These are phyloP conservation scores for Mustela erminea DNA, from an alignment of 2,797 vertebrate genomes.

Conservation along the genomic window DNA sequence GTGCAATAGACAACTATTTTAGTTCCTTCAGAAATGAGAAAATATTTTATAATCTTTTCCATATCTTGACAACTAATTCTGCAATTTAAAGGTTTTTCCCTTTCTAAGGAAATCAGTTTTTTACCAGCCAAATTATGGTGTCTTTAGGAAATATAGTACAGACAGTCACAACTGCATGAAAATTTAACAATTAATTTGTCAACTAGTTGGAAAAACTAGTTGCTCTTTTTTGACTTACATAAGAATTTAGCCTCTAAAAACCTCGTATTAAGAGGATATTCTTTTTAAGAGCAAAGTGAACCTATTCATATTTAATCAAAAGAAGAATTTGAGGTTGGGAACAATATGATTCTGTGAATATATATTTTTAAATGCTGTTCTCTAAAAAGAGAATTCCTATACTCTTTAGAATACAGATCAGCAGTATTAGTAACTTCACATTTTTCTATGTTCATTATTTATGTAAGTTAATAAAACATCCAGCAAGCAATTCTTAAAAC, in stretches of 20 bases:
- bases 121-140: not conserved
- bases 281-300: constrained; percentile 46
- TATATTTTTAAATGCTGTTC: not conserved
- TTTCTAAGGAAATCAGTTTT: constrained; percentile 38
- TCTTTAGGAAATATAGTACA: not conserved
- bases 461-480: not conserved
- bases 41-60: constrained; percentile 44
- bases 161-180: not conserved
- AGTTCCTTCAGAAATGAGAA: not conserved
- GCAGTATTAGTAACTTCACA: not conserved
- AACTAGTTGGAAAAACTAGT: constrained; percentile 24
- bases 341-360: not conserved
- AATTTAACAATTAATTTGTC: constrained; percentile 48
- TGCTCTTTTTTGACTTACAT: constrained; percentile 18
- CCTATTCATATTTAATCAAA: not conserved
- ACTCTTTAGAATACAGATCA: not conserved
- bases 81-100: constrained; percentile 43
- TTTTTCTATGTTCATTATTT: not conserved
- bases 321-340: not conserved
- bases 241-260: constrained; percentile 50
- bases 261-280: not conserved
- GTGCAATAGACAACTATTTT: constrained; percentile 42
- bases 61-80: constrained; percentile 7
- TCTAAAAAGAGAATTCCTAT: not conserved
- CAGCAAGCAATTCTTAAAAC: constrained; percentile 34